Base-by-base conservation (phyloP, 2,888 invertebrate species). In the Caenorhabditis uteleia region DNA sequence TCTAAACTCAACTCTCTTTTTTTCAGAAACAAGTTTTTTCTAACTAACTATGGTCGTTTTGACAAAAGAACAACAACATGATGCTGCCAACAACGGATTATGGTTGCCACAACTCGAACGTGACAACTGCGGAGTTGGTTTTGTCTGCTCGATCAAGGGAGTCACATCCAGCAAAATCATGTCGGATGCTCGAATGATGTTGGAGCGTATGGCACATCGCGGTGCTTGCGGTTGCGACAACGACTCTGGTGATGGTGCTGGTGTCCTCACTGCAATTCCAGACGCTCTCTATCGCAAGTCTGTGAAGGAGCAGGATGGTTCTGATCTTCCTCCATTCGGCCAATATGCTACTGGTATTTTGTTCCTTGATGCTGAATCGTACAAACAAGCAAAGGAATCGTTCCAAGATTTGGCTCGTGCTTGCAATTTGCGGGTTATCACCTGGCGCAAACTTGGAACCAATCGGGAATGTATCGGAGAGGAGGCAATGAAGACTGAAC, bases 161-260 rank as follows among this genome's bases (percentile, higher is more conserved):
- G 89, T 89, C 83, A 89, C 91, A 72, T 90, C 91, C 77, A 91
- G 95, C 87, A 93, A 95, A 92, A 94, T 98, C 84, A 88, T 98
- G 79, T 89, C 90, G 83, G 95, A 98, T 90, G 94, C 97, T 51
- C 91, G 94, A 86, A 91, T 88, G 77, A 89, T 97, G 86, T 91
- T 97, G 64, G 90, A 90, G 85, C 91, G 97, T 83, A 98, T 98
- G 97, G 93, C 94, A 88, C 98, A 98, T 87, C 91, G 98, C 74
- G 98, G 98, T 82, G 98, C 97, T 47, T 95, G 95, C 86, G 93
- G 95, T 38, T 95, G 95, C 87, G 98, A 98, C 87, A 97, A 97
- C 86, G 95, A 97, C 86, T 95, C 95, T 49, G 98, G 98, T 58
- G 98, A 98, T 85, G 98, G 98, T 68, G 97, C 98, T 68, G 98